phyloP scores from a whole-genome alignment of 2,797 vertebrate genomes.

The Tarsius wallacei region DNA sequence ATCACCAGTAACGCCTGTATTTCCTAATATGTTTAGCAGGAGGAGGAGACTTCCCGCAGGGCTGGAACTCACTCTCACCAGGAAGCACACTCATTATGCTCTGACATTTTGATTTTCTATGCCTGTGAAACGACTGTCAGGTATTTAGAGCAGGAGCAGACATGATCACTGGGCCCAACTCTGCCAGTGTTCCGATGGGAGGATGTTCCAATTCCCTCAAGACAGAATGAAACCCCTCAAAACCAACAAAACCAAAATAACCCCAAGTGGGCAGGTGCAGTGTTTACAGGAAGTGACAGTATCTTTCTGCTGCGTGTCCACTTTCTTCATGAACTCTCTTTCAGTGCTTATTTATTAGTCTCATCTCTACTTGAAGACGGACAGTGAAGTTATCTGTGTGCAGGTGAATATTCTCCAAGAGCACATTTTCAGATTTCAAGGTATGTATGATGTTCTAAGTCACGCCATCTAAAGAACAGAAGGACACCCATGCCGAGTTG shows the following conservation, averaged over 20 bases:
- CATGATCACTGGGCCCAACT: rapidly evolving
- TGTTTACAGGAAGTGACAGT: too few relatives aligned
- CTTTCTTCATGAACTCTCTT: not conserved
- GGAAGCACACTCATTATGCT: rapidly evolving
- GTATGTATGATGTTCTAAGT: not conserved
- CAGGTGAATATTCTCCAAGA: too few relatives aligned
- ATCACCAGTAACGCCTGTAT: rapidly evolving
- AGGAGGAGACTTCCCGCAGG: not conserved
- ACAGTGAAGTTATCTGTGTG: not conserved
- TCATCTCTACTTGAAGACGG: rapidly evolving
- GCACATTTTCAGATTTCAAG: too few relatives aligned
- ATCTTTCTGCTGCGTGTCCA: too few relatives aligned
- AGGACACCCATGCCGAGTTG: too few relatives aligned
- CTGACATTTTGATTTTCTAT: not conserved
- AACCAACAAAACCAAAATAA: not conserved
- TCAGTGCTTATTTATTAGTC: rapidly evolving
- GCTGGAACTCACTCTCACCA: not conserved
- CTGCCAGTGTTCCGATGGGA: not conserved
- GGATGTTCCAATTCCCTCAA: not conserved
- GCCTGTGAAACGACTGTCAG: rapidly evolving
- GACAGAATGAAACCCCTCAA: not conserved
- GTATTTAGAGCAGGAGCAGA: not conserved
- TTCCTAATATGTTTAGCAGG: rapidly evolving
- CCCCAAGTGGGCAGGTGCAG: rapidly evolving
- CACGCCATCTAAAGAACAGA: not conserved